These are phyloP conservation scores for Muscicapa adusta DNA, from an alignment of 2,113 vertebrate species.

Conservation along the genomic window DNA sequence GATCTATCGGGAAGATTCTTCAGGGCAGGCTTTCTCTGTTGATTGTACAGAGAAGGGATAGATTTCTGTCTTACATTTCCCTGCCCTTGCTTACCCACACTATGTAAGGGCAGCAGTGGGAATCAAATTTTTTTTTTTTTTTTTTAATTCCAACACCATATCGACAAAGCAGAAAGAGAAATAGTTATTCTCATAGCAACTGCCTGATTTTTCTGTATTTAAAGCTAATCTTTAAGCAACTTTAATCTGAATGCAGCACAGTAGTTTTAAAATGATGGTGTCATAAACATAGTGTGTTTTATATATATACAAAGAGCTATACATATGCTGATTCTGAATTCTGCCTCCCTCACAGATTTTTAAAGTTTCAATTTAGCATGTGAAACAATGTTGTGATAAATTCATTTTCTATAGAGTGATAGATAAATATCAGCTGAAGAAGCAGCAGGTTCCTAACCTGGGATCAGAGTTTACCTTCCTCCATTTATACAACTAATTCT, in stretches of 20 bases:
- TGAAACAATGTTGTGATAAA: neutral
- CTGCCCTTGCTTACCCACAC: neutral
- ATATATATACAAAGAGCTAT: accelerated
- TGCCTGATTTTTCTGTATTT: neutral
- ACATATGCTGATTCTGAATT: neutral
- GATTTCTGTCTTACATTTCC: neutral
- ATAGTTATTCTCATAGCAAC: neutral
- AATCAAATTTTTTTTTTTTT: neutral
- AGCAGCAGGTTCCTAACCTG: neutral
- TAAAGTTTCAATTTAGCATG: neutral
- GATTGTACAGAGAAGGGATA: neutral
- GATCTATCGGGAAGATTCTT: neutral
- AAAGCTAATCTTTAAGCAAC: neutral
- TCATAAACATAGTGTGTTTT: neutral
- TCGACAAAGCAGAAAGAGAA: neutral
- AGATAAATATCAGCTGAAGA: neutral
- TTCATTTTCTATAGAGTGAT: neutral
- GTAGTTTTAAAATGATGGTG: accelerated
- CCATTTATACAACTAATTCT: neutral
- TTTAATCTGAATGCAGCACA: neutral
- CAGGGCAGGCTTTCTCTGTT: neutral
- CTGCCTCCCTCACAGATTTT: accelerated
- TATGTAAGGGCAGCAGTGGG: neutral
- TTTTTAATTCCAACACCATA: neutral
- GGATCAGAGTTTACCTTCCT: neutral